phyloP scores from a whole-genome alignment of 2,113 vertebrate genomes.

The Irena cyanogastra region DNA sequence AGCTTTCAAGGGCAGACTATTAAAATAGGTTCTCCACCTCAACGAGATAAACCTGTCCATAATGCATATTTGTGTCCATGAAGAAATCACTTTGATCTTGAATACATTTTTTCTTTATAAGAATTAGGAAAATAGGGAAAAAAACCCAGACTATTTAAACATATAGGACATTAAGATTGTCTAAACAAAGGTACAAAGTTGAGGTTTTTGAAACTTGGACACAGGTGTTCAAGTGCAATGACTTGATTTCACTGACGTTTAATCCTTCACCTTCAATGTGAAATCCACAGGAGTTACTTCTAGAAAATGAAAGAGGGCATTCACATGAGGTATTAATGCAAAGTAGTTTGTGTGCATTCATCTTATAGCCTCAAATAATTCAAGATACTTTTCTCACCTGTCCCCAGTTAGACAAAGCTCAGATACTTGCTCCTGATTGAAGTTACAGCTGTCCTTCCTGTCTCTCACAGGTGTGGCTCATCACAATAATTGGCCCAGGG shows the following conservation, averaged over 20 bases:
- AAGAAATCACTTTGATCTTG: slow-evolving; percentile 25
- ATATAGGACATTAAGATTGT: neutral
- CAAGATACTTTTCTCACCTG: neutral
- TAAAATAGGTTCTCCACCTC: neutral
- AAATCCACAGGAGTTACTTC: neutral
- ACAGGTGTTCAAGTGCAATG: neutral
- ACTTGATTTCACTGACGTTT: neutral
- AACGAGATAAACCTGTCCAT: slow-evolving; percentile 30
- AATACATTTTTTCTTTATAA: neutral
- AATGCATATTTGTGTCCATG: neutral
- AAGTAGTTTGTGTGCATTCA: neutral
- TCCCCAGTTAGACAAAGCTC: neutral
- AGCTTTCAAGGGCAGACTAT: slow-evolving; percentile 1
- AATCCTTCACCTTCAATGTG: neutral
- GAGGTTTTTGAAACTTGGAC: neutral
- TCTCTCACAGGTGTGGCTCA: neutral
- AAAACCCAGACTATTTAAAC: neutral
- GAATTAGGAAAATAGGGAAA: neutral
- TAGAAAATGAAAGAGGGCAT: neutral
- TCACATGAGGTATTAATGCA: neutral
- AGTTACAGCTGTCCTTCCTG: neutral
- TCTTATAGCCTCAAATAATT: neutral
- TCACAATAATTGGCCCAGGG: neutral
- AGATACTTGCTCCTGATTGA: neutral
- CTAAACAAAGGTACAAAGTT: neutral